Evolutionary conservation across 2,113 vertebrate species (phyloP).

Genomic region (Ailurus styani): DNA sequence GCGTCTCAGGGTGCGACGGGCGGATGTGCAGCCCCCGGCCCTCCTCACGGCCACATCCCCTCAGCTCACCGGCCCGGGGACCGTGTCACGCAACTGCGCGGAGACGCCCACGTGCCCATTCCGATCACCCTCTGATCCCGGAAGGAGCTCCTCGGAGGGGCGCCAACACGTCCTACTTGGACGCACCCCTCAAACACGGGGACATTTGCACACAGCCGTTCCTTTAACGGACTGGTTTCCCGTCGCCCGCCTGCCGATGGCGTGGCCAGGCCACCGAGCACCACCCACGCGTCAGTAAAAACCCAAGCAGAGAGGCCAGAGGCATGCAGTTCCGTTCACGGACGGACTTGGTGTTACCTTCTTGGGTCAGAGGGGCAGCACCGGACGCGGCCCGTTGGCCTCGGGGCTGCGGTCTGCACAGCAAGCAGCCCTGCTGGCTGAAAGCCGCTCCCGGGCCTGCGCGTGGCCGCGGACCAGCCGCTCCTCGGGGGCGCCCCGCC

Average conservation of each 20-base stretch:
- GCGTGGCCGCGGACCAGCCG: not conserved
- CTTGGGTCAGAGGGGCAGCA: not conserved
- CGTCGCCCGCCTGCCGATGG: rapidly evolving
- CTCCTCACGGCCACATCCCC: no score
- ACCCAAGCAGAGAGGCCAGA: not conserved
- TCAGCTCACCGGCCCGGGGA: no score
- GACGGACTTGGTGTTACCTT: not conserved
- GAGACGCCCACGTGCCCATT: not conserved
- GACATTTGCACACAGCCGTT: not conserved
- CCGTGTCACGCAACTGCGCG: no score
- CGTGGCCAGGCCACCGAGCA: not conserved
- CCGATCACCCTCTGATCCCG: not conserved
- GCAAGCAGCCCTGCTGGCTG: not conserved
- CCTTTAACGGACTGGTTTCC: not conserved
- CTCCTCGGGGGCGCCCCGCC: not conserved
- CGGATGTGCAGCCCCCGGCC: no score
- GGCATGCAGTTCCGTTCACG: rapidly evolving
- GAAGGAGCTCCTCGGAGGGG: not conserved
- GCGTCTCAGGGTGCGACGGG: no score
- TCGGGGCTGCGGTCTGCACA: not conserved
- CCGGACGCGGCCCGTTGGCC: no score
- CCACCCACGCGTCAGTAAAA: not conserved
- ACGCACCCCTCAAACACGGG: not conserved
- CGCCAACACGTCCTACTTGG: not conserved
- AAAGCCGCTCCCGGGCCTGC: not conserved